phyloP scores from a whole-genome alignment of 2,113 vertebrate species.

The Pelusios castaneus region DNA sequence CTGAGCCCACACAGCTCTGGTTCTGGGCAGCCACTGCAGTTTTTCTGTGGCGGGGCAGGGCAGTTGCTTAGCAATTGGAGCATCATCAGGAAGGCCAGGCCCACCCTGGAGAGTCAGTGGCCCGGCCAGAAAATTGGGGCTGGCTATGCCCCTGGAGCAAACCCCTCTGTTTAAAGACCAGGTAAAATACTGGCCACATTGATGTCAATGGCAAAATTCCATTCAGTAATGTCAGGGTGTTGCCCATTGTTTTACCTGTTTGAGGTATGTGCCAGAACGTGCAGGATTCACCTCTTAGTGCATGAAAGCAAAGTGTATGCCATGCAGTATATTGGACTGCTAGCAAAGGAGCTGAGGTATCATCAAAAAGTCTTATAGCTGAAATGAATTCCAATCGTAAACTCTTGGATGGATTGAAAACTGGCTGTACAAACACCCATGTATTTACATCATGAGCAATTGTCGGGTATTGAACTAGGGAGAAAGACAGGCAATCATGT shows the following conservation, averaged over 20 bases:
- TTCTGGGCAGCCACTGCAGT: too few species aligned
- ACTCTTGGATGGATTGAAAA: not conserved
- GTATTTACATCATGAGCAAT: not conserved
- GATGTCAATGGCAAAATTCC: not conserved
- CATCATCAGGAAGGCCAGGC: too few species aligned
- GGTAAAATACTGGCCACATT: not conserved
- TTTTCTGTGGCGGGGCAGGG: too few species aligned
- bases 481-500: not conserved
- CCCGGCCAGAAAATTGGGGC: too few species aligned
- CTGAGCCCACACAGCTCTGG: too few species aligned
- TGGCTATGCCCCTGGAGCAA: too few species aligned
- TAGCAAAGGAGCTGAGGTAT: not conserved
- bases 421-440: not conserved
- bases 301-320: not conserved
- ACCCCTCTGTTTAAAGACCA: not conserved
- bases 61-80: too few species aligned
- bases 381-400: not conserved
- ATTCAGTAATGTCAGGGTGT: not conserved
- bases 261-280: not conserved
- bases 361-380: not conserved
- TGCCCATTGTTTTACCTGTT: not conserved
- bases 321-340: not conserved
- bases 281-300: fast-evolving
- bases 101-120: too few species aligned
- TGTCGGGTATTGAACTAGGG: not conserved